These are phyloP conservation scores for Cantharis rufa DNA, from an alignment of 2,888 invertebrate genomes.

Conservation along the genomic window DNA sequence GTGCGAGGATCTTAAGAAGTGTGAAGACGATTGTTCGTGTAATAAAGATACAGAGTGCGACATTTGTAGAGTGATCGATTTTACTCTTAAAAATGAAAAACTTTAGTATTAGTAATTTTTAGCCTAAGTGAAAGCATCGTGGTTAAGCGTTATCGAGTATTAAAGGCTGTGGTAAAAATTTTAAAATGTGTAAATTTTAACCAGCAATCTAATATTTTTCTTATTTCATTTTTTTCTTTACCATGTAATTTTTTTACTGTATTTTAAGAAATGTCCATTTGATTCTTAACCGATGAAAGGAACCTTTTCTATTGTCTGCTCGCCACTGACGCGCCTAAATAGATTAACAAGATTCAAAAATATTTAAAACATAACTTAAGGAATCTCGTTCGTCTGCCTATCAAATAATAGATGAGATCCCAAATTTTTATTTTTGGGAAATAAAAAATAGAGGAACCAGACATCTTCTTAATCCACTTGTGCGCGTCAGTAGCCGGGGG, in stretches of 20 bases:
- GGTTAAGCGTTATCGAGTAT: slow-evolving; percentile 9
- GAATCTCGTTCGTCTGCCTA: too few relatives aligned
- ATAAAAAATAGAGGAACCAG: too few relatives aligned
- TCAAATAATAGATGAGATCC: too few relatives aligned
- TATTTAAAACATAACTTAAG: too few relatives aligned
- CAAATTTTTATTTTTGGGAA: too few relatives aligned
- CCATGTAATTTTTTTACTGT: neutral
- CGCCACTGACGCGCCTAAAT: too few relatives aligned
- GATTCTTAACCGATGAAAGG: too few relatives aligned
- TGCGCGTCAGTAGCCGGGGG: too few relatives aligned
- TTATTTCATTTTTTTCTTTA: neutral
- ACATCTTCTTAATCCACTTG: too few relatives aligned
- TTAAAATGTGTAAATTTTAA: neutral
- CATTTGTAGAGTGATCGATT: slow-evolving; percentile 54
- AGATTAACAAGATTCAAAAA: too few relatives aligned
- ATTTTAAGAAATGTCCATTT: too few relatives aligned
- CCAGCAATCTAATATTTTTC: slow-evolving; percentile 3
- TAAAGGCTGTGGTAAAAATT: slow-evolving; percentile 18
- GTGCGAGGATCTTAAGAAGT: slow-evolving; percentile 54
- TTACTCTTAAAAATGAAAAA: slow-evolving; percentile 53
- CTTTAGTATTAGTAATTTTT: slow-evolving; percentile 40
- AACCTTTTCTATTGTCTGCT: too few relatives aligned
- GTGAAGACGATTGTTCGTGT: slow-evolving; percentile 54
- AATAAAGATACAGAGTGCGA: slow-evolving; percentile 54
- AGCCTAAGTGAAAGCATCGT: slow-evolving; percentile 1